These are phyloP conservation scores for Margaritifera margaritifera DNA, from an alignment of 2,888 invertebrate species.

Conservation along the genomic window DNA sequence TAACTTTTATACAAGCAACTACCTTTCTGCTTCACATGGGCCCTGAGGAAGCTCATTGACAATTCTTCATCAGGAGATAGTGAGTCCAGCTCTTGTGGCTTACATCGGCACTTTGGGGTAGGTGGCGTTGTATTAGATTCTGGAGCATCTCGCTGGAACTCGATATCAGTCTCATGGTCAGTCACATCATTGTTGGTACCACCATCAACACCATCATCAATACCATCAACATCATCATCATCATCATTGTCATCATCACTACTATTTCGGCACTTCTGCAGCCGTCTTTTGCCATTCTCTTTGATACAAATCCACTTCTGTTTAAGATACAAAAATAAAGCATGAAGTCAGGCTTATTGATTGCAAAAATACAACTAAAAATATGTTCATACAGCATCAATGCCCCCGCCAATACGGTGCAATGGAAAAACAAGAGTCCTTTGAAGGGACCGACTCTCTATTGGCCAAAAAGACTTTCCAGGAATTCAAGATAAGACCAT, in stretches of 20 bases:
- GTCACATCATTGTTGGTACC: constrained; percentile 1
- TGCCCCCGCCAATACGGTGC: too few relatives aligned
- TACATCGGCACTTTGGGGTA: too few relatives aligned
- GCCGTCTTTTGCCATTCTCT: constrained; percentile 73
- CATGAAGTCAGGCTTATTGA: neutral
- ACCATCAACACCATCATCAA: constrained; percentile 9
- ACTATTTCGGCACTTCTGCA: constrained; percentile 47
- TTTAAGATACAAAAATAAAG: neutral
- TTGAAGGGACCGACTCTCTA: too few relatives aligned
- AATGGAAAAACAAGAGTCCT: too few relatives aligned
- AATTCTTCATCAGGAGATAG: constrained; percentile 3
- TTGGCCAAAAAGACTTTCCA: too few relatives aligned
- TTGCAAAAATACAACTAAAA: neutral
- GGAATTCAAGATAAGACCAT: too few relatives aligned
- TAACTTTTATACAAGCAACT: neutral
- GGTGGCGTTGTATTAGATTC: too few relatives aligned
- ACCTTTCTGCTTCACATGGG: constrained; percentile 12
- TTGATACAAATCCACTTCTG: constrained; percentile 51
- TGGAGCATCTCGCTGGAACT: too few relatives aligned
- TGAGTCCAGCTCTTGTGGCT: too few relatives aligned
- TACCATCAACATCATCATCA: constrained; percentile 14
- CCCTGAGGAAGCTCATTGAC: constrained; percentile 13
- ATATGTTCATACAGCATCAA: constrained; percentile 10
- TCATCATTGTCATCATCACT: constrained; percentile 13
- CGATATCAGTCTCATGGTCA: too few relatives aligned